phyloP scores from a whole-genome alignment of 1,140 invertebrate genomes.

The Drosophila simulans region DNA sequence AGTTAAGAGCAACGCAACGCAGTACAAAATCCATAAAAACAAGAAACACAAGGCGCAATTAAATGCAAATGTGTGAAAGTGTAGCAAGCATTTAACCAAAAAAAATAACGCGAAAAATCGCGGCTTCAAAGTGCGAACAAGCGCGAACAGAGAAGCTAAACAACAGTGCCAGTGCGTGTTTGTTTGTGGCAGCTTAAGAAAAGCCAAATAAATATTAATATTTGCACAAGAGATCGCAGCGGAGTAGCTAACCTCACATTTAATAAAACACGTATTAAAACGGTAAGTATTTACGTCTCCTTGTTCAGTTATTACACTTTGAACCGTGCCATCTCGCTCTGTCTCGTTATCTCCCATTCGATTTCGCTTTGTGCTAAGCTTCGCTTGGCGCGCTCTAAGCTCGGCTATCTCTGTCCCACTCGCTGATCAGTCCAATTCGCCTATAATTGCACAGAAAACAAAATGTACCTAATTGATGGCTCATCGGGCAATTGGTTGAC shows the following conservation, averaged over 20 bases:
- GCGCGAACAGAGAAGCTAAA: constrained; percentile 14
- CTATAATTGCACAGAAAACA: constrained; percentile 28
- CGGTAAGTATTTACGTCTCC: constrained; percentile 61
- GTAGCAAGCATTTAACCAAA: constrained; percentile 38
- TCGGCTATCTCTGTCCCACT: constrained; percentile 9
- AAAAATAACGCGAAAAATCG: constrained; percentile 24
- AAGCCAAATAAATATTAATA: constrained; percentile 34
- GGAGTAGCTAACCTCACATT: constrained; percentile 47
- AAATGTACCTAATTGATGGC: not conserved
- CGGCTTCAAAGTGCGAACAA: constrained; percentile 45
- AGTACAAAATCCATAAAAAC: constrained; percentile 52
- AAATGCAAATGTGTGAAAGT: constrained; percentile 81
- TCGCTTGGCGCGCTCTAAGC: constrained; percentile 43
- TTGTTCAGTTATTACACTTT: constrained; percentile 40
- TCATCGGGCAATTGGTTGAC: not conserved
- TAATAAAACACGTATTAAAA: constrained; percentile 47
- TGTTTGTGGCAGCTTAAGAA: constrained; percentile 4
- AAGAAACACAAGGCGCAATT: constrained; percentile 66
- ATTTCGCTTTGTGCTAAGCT: constrained; percentile 47
- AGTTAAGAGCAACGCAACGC: constrained; percentile 5
- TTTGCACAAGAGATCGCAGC: constrained; percentile 18
- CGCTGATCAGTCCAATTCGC: constrained; percentile 18
- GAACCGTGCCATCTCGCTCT: constrained; percentile 22
- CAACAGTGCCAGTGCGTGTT: constrained; percentile 33
- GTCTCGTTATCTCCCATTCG: constrained; percentile 2